These are phyloP conservation scores for Gastrophysa polygoni DNA, from an alignment of 2,888 invertebrate species.

Conservation along the genomic window DNA sequence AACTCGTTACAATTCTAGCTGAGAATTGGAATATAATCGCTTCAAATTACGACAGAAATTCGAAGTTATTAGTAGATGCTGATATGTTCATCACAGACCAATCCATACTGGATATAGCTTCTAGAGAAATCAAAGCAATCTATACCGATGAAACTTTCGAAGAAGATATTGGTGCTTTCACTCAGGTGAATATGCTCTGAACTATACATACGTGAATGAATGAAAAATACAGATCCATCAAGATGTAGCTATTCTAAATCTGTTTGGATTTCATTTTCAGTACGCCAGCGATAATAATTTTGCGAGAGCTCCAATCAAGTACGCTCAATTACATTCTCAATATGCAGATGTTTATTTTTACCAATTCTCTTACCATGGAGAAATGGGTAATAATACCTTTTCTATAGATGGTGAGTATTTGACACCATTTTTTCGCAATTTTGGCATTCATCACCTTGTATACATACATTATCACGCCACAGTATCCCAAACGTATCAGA, in stretches of 20 bases:
- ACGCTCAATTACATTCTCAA: slow-evolving; percentile 34
- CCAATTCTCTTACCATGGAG: slow-evolving; percentile 39
- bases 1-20: not conserved
- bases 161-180: not conserved
- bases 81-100: slow-evolving; percentile 29
- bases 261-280: slow-evolving; percentile 27
- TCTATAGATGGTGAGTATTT: slow-evolving; percentile 22
- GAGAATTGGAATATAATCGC: slow-evolving; percentile 3
- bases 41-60: slow-evolving; percentile 22
- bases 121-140: slow-evolving; percentile 1
- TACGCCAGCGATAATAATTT: slow-evolving; percentile 38
- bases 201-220: too few species aligned
- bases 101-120: slow-evolving; percentile 5
- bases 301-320: slow-evolving; percentile 34
- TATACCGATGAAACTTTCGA: slow-evolving; percentile 2
- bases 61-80: slow-evolving; percentile 24
- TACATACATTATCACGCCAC: too few species aligned
- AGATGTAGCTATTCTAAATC: too few species aligned
- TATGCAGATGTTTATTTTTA: slow-evolving; percentile 38
- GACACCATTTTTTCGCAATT: too few species aligned
- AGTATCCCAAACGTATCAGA: too few species aligned
- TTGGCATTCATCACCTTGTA: too few species aligned
- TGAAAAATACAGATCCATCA: too few species aligned
- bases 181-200: too few species aligned
- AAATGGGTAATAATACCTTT: slow-evolving; percentile 34